Percentiles rank a stretch among this genome's conserved stretches.
These are phyloP conservation scores for Lacerta bilineata DNA, from an alignment of 2,797 vertebrate genomes.

Conservation along the genomic window DNA sequence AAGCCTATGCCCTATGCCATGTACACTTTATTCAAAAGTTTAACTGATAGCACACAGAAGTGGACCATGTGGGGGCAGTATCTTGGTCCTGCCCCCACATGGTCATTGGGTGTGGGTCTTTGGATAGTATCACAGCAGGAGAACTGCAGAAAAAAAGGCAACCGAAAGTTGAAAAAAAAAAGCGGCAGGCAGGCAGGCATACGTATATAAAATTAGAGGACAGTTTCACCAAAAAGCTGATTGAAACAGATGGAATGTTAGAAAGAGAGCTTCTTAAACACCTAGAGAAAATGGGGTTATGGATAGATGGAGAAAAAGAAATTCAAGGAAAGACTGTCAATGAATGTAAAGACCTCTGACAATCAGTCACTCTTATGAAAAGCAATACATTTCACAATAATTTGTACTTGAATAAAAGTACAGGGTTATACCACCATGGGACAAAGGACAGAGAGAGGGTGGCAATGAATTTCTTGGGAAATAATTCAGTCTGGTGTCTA, in stretches of 20 bases:
- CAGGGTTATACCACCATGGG: not conserved
- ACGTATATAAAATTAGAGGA: not conserved
- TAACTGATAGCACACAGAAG: not conserved
- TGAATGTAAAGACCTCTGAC: not conserved
- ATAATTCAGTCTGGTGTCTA: not conserved
- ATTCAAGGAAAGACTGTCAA: not conserved
- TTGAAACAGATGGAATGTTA: not conserved
- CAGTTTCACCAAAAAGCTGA: not conserved
- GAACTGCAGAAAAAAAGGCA: not conserved
- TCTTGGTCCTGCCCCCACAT: not conserved
- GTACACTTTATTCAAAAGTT: not conserved
- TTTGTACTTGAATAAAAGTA: slow-evolving; percentile 5
- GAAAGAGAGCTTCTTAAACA: not conserved
- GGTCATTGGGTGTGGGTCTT: not conserved
- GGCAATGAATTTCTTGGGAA: slow-evolving; percentile 9
- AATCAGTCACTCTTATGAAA: slow-evolving; percentile 7
- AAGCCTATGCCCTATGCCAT: not conserved
- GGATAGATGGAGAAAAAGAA: not conserved
- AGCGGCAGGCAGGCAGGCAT: not conserved
- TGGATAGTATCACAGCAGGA: not conserved
- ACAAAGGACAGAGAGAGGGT: not conserved
- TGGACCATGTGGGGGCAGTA: not conserved
- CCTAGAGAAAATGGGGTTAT: not conserved
- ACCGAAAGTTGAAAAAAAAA: not conserved
- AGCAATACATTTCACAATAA: slow-evolving; percentile 29